Evolutionary conservation across 2,888 invertebrate species (phyloP).

Genomic region (Drosophila lacicola): DNA sequence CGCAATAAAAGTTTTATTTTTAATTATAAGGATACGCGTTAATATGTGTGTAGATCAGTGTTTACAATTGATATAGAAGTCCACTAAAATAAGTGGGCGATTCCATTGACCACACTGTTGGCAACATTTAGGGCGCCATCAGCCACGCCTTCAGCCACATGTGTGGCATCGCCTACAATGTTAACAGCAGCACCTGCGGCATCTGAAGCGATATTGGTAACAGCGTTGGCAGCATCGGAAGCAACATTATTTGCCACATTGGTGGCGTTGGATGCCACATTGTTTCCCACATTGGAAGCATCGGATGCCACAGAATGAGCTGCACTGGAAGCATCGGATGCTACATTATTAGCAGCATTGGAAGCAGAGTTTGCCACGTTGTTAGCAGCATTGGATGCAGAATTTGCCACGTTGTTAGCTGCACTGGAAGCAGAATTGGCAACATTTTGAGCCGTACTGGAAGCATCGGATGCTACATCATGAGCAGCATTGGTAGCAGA

Average conservation of each 20-base stretch:
- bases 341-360: background rate
- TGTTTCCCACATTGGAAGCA: conserved; percentile 8
- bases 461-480: background rate
- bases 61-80: background rate
- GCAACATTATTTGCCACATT: conserved; percentile 10
- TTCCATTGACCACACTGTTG: conserved; percentile 2
- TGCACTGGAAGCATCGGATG: background rate
- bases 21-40: background rate
- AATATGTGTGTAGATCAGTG: background rate
- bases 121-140: conserved; percentile 8
- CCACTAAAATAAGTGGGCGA: conserved; percentile 26
- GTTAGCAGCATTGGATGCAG: background rate
- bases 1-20: background rate
- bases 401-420: background rate
- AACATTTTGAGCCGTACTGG: background rate
- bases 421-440: conserved; percentile 6
- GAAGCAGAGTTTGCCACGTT: conserved; percentile 1
- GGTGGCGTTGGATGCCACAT: conserved; percentile 2
- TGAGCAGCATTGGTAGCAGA: conserved; percentile 4
- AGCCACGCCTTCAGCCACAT: conserved; percentile 24
- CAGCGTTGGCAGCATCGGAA: background rate
- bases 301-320: background rate
- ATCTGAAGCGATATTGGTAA: conserved; percentile 4
- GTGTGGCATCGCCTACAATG: conserved; percentile 16
- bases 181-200: conserved; percentile 6